Evolutionary conservation across 2,888 invertebrate genomes (phyloP).

Genomic region (Polydrusus tereticollis): DNA sequence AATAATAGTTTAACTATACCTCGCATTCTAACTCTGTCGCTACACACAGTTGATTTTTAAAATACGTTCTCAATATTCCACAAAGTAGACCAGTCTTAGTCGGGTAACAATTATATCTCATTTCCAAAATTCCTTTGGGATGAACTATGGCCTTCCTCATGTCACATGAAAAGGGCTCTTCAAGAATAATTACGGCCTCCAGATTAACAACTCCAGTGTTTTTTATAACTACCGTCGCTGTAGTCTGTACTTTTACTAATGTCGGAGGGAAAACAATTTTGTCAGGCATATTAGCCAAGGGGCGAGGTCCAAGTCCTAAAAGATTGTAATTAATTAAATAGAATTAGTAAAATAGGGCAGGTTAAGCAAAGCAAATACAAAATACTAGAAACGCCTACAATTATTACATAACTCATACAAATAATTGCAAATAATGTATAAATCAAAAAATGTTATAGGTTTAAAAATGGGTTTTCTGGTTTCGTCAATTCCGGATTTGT

Average conservation of each 20-base stretch:
- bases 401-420: too few species aligned
- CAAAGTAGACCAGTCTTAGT: conserved; percentile 50
- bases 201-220: conserved; percentile 71
- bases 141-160: conserved; percentile 70
- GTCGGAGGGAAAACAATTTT: conserved; percentile 68
- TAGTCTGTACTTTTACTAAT: conserved; percentile 69
- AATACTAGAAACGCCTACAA: background rate
- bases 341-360: too few species aligned
- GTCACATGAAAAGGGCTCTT: conserved; percentile 69
- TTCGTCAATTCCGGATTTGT: too few species aligned
- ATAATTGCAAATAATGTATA: too few species aligned
- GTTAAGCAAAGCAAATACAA: background rate
- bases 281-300: conserved; percentile 74
- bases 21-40: conserved; percentile 34
- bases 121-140: conserved; percentile 68
- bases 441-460: too few species aligned
- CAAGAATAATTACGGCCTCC: conserved; percentile 67
- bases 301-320: conserved; percentile 71
- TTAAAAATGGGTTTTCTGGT: too few species aligned
- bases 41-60: conserved; percentile 31
- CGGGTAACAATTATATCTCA: conserved; percentile 70
- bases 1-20: too few species aligned
- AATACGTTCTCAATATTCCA: background rate
- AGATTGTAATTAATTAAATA: conserved; percentile 9
- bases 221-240: conserved; percentile 69